Percentiles rank a stretch among this genome's conserved stretches.
Conservation (phyloP, 2,888 invertebrate species). For the Psylliodes chrysocephalus region DNA sequence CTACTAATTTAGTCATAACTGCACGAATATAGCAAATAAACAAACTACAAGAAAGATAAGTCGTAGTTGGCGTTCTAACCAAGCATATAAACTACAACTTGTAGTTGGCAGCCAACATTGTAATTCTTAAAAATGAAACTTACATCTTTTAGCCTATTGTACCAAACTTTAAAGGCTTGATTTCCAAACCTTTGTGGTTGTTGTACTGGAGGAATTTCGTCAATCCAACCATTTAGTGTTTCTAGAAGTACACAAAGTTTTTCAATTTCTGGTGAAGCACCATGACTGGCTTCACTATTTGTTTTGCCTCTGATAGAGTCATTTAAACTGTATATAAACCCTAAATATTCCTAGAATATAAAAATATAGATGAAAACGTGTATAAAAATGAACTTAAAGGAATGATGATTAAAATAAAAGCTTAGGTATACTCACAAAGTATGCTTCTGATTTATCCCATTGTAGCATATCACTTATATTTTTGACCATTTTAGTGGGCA, state of each 20-base stretch:
- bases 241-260: constrained; percentile 76
- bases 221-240: constrained; percentile 77
- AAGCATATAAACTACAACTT: too few relatives aligned
- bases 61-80: too few relatives aligned
- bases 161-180: constrained; percentile 88
- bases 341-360: constrained; percentile 79
- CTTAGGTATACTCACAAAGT: constrained; percentile 69
- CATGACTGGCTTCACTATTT: constrained; percentile 66
- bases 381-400: neutral
- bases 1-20: too few relatives aligned
- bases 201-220: constrained; percentile 86
- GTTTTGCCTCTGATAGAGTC: constrained; percentile 85
- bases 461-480: constrained; percentile 75
- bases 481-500: constrained; percentile 75
- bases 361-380: too few relatives aligned
- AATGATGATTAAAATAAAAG: constrained; percentile 18
- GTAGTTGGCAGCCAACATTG: too few relatives aligned
- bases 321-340: constrained; percentile 88
- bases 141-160: constrained; percentile 70
- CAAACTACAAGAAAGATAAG: too few relatives aligned
- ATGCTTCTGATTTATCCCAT: constrained; percentile 89
- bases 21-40: too few relatives aligned
- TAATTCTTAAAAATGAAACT: constrained; percentile 26
- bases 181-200: constrained; percentile 98
- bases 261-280: constrained; percentile 70